A percentile compares a stretch with the other conserved stretches of the same genome.
Evolutionary conservation across 2,888 invertebrate species (phyloP).

Genomic region (Acanthosepion lycidas): DNA sequence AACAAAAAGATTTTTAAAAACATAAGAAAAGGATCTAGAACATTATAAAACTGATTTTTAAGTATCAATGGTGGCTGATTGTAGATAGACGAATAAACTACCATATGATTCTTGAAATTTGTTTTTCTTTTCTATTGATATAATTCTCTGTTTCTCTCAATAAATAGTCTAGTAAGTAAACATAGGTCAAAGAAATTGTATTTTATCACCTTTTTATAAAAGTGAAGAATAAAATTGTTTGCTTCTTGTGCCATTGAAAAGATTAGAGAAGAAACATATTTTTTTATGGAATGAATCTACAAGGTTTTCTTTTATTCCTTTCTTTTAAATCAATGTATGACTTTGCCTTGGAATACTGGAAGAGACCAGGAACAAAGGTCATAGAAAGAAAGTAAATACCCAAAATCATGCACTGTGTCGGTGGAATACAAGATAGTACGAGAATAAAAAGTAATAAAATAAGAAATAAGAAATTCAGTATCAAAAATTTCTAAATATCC

Average conservation of each 20-base stretch:
- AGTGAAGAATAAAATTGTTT: neutral
- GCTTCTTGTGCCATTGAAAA: neutral
- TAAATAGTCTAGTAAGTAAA: too few relatives aligned
- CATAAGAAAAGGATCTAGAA: too few relatives aligned
- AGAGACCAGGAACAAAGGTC: neutral
- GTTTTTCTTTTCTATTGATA: too few relatives aligned
- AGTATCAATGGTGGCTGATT: too few relatives aligned
- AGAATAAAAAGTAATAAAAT: neutral
- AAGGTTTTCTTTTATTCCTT: neutral
- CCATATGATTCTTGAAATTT: too few relatives aligned
- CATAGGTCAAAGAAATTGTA: too few relatives aligned
- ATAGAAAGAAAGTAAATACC: neutral
- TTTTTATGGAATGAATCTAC: neutral
- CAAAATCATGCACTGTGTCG: neutral
- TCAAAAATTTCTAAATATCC: neutral
- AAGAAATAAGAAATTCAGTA: neutral
- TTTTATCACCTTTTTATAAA: too few relatives aligned
- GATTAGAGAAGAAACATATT: neutral
- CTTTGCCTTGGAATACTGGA: neutral
- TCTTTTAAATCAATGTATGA: neutral
- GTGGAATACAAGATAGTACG: neutral
- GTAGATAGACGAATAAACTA: too few relatives aligned
- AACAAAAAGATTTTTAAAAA: too few relatives aligned
- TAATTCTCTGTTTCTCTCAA: too few relatives aligned
- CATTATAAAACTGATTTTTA: too few relatives aligned